phyloP scores from a whole-genome alignment of 1,140 invertebrate genomes.

The Drosophila santomea region DNA sequence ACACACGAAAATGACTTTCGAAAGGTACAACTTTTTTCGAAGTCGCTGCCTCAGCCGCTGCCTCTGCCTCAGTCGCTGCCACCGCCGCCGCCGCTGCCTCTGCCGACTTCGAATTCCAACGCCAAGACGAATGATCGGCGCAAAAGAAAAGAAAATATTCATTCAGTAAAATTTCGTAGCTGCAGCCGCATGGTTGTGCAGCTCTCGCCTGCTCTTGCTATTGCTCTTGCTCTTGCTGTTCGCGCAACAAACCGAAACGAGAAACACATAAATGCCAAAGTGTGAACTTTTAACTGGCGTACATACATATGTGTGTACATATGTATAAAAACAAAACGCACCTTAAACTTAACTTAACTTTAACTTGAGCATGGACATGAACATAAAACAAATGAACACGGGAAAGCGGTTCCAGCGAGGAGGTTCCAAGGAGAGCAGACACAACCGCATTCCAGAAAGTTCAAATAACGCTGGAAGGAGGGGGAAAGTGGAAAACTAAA shows the following conservation, averaged over 20 bases:
- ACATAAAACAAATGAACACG: conserved; percentile 10
- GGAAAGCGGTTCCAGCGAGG: conserved; percentile 16
- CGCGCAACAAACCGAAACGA: conserved; percentile 15
- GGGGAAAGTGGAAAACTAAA: conserved; percentile 66
- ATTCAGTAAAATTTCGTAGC: conserved; percentile 38
- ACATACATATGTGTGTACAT: too few species aligned
- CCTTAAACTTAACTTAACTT: background rate
- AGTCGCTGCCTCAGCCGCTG: conserved; percentile 15
- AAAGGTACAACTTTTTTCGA: conserved; percentile 48
- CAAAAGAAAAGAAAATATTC: conserved; percentile 79
- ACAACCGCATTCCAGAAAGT: conserved; percentile 81
- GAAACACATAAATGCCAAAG: conserved; percentile 30
- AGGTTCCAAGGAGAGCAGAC: conserved; percentile 56
- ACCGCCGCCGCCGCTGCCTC: conserved; percentile 6
- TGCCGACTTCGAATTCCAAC: conserved; percentile 22
- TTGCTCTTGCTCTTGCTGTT: conserved; percentile 10
- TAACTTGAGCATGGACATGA: background rate
- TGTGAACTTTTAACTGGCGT: conserved; percentile 49
- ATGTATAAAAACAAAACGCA: background rate
- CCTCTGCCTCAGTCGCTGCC: conserved; percentile 12
- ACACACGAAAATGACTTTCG: conserved; percentile 54
- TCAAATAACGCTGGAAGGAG: conserved; percentile 66
- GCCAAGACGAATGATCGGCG: conserved; percentile 71
- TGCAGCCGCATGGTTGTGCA: conserved; percentile 34
- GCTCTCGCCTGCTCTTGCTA: conserved; percentile 5